Conservation (phyloP, 2,888 invertebrate genomes). For the Andricus quercusramuli region DNA sequence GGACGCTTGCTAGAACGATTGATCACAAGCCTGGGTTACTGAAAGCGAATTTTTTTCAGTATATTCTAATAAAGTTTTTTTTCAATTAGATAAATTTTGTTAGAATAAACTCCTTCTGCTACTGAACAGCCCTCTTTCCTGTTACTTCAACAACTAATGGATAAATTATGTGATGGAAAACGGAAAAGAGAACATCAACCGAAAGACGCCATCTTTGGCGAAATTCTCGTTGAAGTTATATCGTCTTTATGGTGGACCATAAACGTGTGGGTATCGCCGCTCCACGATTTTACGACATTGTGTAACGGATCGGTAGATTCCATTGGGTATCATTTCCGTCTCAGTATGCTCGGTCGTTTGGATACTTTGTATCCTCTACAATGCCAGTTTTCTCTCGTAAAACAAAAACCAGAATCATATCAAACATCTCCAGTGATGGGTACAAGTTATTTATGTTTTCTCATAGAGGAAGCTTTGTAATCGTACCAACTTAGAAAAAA, state of each 20-base stretch:
- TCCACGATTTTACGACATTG: constrained; percentile 15
- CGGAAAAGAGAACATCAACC: background rate
- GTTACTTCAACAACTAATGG: background rate
- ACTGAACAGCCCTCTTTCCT: background rate
- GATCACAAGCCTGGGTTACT: too few species aligned
- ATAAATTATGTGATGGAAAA: background rate
- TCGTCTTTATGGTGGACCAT: constrained; percentile 18
- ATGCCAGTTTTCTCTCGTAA: background rate
- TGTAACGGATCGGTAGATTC: constrained; percentile 17
- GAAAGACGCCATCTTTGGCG: background rate
- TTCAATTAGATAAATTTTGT: background rate
- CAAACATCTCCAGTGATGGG: too few species aligned
- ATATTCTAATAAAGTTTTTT: too few species aligned
- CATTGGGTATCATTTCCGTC: constrained; percentile 24
- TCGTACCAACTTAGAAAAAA: too few species aligned
- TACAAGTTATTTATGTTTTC: too few species aligned
- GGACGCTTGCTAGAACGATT: too few species aligned
- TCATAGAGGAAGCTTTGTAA: too few species aligned
- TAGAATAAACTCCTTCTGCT: background rate
- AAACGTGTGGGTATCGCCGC: constrained; percentile 10
- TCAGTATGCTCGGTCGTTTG: background rate
- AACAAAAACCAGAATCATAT: background rate
- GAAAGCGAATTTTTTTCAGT: too few species aligned
- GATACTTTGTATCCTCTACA: constrained; percentile 11
- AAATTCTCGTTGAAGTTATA: constrained; percentile 14